These are phyloP conservation scores for Pseudolycoriella hygida DNA, from an alignment of 2,888 invertebrate species.

Conservation along the genomic window DNA sequence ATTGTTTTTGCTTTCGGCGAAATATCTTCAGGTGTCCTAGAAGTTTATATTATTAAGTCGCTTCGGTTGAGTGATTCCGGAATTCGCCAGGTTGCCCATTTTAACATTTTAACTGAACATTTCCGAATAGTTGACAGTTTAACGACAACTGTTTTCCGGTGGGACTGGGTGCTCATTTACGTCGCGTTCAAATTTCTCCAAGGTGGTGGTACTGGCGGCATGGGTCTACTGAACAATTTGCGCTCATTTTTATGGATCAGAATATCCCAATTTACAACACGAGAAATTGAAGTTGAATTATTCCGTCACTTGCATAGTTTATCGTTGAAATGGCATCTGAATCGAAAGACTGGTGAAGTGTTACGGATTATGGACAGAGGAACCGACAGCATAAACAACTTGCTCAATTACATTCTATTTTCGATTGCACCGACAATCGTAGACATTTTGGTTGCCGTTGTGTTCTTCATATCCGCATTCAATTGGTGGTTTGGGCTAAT, in stretches of 20 bases:
- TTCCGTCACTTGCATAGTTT: constrained; percentile 78
- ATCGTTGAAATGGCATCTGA: constrained; percentile 87
- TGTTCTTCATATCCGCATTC: constrained; percentile 74
- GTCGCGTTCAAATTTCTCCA: constrained; percentile 82
- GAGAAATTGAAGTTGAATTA: constrained; percentile 75
- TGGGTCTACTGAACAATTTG: constrained; percentile 84
- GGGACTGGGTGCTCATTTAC: constrained; percentile 79
- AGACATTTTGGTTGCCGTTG: constrained; percentile 80
- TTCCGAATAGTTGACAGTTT: constrained; percentile 59
- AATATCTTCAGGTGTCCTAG: too few relatives aligned
- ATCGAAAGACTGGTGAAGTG: constrained; percentile 93
- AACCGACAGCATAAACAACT: constrained; percentile 86
- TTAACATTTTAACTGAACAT: too few relatives aligned
- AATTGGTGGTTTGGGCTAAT: constrained; percentile 92
- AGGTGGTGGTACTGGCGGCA: constrained; percentile 83
- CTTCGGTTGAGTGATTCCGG: too few relatives aligned
- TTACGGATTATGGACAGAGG: constrained; percentile 93
- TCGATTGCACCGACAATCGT: constrained; percentile 83
- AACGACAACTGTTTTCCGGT: constrained; percentile 47
- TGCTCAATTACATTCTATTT: constrained; percentile 82
- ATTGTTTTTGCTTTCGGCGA: too few relatives aligned
- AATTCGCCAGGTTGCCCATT: too few relatives aligned
- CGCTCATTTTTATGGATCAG: constrained; percentile 87
- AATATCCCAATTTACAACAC: constrained; percentile 88
- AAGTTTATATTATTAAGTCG: too few relatives aligned